phyloP scores from a whole-genome alignment of 2,888 invertebrate species.

The Agrilus biguttatus region DNA sequence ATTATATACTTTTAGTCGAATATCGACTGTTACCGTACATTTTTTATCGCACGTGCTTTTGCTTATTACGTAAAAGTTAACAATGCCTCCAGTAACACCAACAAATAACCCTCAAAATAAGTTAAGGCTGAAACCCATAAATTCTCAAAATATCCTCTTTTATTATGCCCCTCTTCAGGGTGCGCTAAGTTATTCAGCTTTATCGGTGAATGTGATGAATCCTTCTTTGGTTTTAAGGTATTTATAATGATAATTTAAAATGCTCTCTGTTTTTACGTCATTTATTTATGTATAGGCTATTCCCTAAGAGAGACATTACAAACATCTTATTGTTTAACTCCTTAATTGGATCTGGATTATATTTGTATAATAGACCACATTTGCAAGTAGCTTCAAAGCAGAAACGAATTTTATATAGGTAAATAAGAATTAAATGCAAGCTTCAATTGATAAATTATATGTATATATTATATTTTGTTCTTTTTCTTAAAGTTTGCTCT shows the following conservation, averaged over 20 bases:
- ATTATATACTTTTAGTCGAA: too few relatives aligned
- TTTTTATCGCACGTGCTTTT: too few relatives aligned
- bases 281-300: slow-evolving; percentile 37
- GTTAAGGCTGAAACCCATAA: slow-evolving; percentile 46
- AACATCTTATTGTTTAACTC: slow-evolving; percentile 70
- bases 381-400: slow-evolving; percentile 48
- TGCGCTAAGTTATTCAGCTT: slow-evolving; percentile 58
- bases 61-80: too few relatives aligned
- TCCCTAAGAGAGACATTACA: slow-evolving; percentile 61
- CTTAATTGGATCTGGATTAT: slow-evolving; percentile 68
- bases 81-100: too few relatives aligned
- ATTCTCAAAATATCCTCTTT: slow-evolving; percentile 53
- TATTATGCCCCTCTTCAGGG: slow-evolving; percentile 68
- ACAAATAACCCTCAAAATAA: too few relatives aligned
- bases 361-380: slow-evolving; percentile 69
- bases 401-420: slow-evolving; percentile 55
- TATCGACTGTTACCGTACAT: too few relatives aligned
- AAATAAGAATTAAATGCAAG: slow-evolving; percentile 7
- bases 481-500: background rate
- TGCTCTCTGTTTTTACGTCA: background rate
- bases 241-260: slow-evolving; percentile 5
- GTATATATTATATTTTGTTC: too few relatives aligned
- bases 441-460: too few relatives aligned
- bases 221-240: slow-evolving; percentile 62
- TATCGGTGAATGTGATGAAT: slow-evolving; percentile 75